Percentiles rank a stretch among this genome's conserved stretches.
These are phyloP conservation scores for Rotaria socialis DNA, from an alignment of 2,888 invertebrate genomes.

Conservation along the genomic window DNA sequence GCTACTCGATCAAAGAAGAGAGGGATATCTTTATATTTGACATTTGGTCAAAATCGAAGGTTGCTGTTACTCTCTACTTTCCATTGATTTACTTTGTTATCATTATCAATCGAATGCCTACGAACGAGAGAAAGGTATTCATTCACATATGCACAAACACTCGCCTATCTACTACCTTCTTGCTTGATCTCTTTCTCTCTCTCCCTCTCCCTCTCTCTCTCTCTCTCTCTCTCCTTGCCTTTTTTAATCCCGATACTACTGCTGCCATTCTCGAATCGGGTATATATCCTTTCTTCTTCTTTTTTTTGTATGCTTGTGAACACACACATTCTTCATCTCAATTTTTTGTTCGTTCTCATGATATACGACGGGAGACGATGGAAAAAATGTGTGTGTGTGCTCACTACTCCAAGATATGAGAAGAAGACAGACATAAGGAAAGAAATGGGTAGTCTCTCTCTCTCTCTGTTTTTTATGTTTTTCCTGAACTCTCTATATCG, in stretches of 20 bases:
- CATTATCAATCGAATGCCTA: constrained; percentile 13
- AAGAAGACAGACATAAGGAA: constrained; percentile 26
- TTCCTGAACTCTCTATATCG: constrained; percentile 14
- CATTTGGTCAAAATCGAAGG: constrained; percentile 26
- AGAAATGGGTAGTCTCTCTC: constrained; percentile 20
- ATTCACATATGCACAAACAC: background rate
- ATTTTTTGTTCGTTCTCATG: constrained; percentile 21
- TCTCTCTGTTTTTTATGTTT: constrained; percentile 19
- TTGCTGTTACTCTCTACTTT: constrained; percentile 10
- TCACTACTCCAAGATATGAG: background rate
- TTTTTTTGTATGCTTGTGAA: background rate
- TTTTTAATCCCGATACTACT: constrained; percentile 16
- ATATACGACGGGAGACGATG: background rate
- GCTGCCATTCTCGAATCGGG: constrained; percentile 29
- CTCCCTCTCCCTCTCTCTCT: background rate
- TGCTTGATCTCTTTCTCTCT: background rate
- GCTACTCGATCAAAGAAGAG: background rate
- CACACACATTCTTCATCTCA: constrained; percentile 1
- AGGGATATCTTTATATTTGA: constrained; percentile 23
- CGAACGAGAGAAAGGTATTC: constrained; percentile 1
- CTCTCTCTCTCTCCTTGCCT: background rate
- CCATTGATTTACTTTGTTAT: constrained; percentile 14
- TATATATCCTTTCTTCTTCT: constrained; percentile 16
- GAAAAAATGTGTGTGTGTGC: constrained; percentile 19
- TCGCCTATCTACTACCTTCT: background rate